A percentile compares a stretch with the other conserved stretches of the same genome.
phyloP scores from a whole-genome alignment of 2,113 vertebrate genomes.

The Muscicapa adusta region DNA sequence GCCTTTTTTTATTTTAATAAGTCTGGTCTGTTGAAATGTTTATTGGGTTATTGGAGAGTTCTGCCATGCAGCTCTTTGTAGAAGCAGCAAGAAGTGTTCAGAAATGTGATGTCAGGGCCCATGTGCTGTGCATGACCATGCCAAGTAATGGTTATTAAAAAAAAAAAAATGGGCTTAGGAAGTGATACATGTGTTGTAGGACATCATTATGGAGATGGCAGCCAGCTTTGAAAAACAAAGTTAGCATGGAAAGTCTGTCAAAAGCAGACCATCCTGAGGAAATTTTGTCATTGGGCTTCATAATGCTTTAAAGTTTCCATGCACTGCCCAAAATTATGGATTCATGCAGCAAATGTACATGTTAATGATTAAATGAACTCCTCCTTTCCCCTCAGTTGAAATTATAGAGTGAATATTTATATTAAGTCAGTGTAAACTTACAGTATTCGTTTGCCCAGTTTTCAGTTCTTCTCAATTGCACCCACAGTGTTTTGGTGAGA shows the following conservation, averaged over 20 bases:
- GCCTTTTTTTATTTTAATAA: neutral
- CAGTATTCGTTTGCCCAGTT: neutral
- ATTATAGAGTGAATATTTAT: neutral
- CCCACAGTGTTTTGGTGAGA: neutral
- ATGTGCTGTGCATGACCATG: neutral
- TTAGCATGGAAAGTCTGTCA: neutral
- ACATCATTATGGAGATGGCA: conserved; percentile 43
- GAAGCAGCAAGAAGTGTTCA: neutral
- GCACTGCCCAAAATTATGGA: neutral
- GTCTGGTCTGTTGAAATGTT: neutral
- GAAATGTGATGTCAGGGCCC: neutral
- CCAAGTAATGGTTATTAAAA: neutral
- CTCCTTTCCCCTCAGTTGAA: neutral
- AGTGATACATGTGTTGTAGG: neutral
- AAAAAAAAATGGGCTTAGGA: neutral
- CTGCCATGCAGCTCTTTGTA: neutral
- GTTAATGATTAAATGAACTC: neutral
- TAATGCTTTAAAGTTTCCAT: conserved; percentile 24
- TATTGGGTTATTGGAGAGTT: neutral
- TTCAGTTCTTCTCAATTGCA: neutral
- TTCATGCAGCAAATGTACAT: accelerated
- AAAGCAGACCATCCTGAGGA: neutral
- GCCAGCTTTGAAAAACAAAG: conserved; percentile 36
- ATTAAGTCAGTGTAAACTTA: neutral
- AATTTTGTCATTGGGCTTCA: conserved; percentile 8